These are phyloP conservation scores for Tapirus indicus DNA, from an alignment of 2,797 vertebrate species.

Conservation along the genomic window DNA sequence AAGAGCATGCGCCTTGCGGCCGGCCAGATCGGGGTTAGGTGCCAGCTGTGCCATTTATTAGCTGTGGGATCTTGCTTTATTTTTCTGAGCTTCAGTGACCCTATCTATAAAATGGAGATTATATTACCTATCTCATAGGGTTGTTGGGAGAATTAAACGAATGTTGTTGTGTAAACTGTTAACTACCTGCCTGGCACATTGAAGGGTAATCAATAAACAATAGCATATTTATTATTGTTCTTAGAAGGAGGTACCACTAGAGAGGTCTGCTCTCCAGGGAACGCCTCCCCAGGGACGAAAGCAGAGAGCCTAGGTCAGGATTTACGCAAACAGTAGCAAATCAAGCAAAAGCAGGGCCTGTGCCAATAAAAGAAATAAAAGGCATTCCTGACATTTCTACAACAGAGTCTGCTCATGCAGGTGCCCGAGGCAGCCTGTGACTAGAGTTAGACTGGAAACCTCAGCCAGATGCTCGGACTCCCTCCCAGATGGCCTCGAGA, in stretches of 20 bases:
- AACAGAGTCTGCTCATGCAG: neutral
- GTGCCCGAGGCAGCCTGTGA: neutral
- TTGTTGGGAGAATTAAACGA: neutral
- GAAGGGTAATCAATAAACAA: neutral
- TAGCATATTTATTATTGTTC: neutral
- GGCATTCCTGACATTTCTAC: slow-evolving; percentile 57
- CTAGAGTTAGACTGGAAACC: neutral
- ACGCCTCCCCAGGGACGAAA: neutral
- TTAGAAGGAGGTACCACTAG: neutral
- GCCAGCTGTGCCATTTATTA: neutral
- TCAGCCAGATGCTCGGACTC: neutral
- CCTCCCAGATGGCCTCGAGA: slow-evolving; percentile 1
- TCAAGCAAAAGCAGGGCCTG: neutral
- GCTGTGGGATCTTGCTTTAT: neutral
- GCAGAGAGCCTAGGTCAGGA: neutral
- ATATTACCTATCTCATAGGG: neutral
- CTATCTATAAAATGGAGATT: neutral
- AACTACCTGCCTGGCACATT: neutral
- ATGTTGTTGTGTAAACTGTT: slow-evolving; percentile 6
- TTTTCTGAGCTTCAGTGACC: slow-evolving; percentile 21
- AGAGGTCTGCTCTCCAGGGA: neutral
- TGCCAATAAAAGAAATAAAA: slow-evolving; percentile 50
- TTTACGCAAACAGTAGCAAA: slow-evolving; percentile 22
- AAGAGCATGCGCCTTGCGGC: neutral
- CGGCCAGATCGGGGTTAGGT: neutral